Conservation (phyloP, 2,113 vertebrate genomes). For the Dryoscopus gambensis region DNA sequence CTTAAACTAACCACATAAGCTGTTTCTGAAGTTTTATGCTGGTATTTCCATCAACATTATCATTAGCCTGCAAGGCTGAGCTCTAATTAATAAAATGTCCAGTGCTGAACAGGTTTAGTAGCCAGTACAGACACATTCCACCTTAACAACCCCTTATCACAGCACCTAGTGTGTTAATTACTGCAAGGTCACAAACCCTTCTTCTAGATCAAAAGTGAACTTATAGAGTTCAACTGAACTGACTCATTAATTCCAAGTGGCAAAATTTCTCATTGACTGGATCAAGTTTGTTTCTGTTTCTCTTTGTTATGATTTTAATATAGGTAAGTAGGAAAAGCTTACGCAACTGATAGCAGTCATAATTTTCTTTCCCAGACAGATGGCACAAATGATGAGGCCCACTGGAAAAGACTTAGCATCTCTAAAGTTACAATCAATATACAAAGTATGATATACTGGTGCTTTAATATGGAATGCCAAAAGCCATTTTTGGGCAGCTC, state of each 20-base stretch:
- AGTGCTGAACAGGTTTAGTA: not conserved
- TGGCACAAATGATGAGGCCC: not conserved
- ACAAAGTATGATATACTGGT: not conserved
- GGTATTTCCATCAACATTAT: not conserved
- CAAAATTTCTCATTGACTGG: not conserved
- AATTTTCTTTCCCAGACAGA: not conserved
- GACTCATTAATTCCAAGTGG: not conserved
- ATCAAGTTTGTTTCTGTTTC: not conserved
- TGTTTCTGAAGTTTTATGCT: not conserved
- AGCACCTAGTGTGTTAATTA: not conserved
- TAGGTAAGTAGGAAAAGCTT: not conserved
- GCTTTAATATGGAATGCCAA: not conserved
- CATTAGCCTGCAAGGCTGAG: not conserved
- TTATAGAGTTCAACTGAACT: not conserved
- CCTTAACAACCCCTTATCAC: not conserved
- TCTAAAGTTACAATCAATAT: not conserved
- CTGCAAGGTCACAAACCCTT: not conserved
- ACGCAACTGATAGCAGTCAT: not conserved
- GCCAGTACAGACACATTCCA: not conserved
- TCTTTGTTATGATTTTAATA: not conserved
- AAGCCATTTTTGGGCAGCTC: not conserved
- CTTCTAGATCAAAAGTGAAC: not conserved
- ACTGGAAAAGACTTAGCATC: not conserved
- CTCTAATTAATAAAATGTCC: not conserved
- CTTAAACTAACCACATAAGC: not conserved